These are phyloP conservation scores for Zoroaster sp. DNA, from an alignment of 53 echinoderm and acorn worm genomes.

Conservation along the genomic window DNA sequence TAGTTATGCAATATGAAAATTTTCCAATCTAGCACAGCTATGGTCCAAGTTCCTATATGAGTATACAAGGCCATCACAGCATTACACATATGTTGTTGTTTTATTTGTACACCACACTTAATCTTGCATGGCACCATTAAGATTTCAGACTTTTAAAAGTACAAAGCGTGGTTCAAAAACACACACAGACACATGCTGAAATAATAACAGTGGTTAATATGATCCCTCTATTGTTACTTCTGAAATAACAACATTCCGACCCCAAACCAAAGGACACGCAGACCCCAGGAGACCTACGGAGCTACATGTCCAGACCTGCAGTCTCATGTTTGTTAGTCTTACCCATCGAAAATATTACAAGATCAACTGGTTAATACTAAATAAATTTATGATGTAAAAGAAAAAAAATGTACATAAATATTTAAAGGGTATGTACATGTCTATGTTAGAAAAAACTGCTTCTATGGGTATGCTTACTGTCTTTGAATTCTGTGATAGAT, in stretches of 20 bases:
- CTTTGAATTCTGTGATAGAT: no score
- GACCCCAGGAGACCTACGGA: background rate
- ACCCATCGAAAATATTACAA: no score
- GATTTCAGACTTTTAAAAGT: constrained; percentile 3
- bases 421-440: no score
- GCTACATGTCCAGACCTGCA: background rate
- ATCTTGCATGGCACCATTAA: background rate
- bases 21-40: background rate
- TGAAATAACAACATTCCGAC: constrained; percentile 18
- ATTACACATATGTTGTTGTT: background rate
- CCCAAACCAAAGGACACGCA: background rate
- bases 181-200: constrained; percentile 10
- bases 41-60: background rate
- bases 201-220: constrained; percentile 12
- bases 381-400: no score
- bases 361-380: no score
- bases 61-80: background rate
- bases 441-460: no score
- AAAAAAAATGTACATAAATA: no score
- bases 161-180: background rate
- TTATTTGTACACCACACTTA: background rate
- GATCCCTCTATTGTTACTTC: constrained; percentile 16
- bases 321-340: background rate
- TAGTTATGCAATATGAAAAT: background rate
- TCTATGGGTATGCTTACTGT: no score